These are phyloP conservation scores for Myxocyprinus asiaticus DNA, from an alignment of 2,113 vertebrate species.

Conservation along the genomic window DNA sequence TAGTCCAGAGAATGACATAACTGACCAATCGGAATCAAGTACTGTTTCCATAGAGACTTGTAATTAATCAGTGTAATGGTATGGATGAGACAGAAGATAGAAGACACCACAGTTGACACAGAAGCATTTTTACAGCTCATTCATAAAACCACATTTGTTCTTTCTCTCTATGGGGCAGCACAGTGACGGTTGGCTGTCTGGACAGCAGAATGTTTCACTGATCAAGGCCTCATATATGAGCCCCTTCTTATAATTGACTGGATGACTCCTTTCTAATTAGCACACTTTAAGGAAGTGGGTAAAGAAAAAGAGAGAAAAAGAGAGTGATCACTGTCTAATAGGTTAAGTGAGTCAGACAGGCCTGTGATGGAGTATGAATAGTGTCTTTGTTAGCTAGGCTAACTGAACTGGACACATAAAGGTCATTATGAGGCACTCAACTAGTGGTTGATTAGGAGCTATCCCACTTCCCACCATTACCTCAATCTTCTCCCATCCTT, in stretches of 20 bases:
- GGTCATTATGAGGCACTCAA: not conserved
- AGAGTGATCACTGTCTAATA: constrained; percentile 69
- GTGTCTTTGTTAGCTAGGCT: constrained; percentile 66
- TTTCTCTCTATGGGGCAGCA: constrained; percentile 9
- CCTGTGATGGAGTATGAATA: constrained; percentile 67
- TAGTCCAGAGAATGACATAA: too few relatives aligned
- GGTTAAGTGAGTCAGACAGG: constrained; percentile 74
- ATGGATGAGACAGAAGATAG: too few relatives aligned
- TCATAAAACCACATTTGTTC: too few relatives aligned
- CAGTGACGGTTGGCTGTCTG: constrained; percentile 58
- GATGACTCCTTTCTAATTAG: constrained; percentile 78
- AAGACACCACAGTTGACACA: too few relatives aligned
- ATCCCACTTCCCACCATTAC: not conserved
- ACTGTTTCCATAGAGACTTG: too few relatives aligned
- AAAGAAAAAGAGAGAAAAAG: constrained; percentile 32
- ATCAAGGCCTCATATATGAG: constrained; percentile 62
- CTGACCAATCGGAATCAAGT: too few relatives aligned
- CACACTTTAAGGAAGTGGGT: constrained; percentile 65
- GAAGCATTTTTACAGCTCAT: too few relatives aligned
- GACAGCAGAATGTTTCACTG: constrained; percentile 53
- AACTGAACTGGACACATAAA: constrained; percentile 68
- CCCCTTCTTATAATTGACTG: constrained; percentile 70
- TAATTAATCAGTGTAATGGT: too few relatives aligned
- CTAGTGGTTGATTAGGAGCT: not conserved
- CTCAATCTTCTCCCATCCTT: too few relatives aligned